Percentiles rank a stretch among this genome's conserved stretches.
phyloP scores from a whole-genome alignment of 2,113 vertebrate genomes.

The Clupea harengus region DNA sequence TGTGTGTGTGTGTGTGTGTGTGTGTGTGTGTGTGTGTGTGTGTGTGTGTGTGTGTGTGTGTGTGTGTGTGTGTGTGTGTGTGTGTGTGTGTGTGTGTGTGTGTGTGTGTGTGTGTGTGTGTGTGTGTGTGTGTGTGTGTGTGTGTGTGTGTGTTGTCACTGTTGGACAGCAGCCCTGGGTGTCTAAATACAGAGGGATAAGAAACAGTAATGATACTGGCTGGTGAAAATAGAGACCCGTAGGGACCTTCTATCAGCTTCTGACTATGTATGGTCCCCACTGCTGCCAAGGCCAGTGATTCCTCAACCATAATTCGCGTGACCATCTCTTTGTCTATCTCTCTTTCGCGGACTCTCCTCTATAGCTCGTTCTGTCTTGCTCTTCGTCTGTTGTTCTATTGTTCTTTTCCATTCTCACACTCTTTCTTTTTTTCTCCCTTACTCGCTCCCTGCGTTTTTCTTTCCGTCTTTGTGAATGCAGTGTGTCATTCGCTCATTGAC shows the following conservation, averaged over 20 bases:
- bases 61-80: conserved; percentile 13
- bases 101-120: conserved; percentile 13
- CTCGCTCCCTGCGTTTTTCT: not conserved
- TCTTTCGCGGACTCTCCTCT: not conserved
- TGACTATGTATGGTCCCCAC: not conserved
- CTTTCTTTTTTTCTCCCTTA: not conserved
- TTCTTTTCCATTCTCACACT: not conserved
- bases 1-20: conserved; percentile 11
- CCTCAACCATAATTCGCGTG: not conserved
- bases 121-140: conserved; percentile 15
- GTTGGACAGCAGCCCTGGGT: not conserved
- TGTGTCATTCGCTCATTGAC: not conserved
- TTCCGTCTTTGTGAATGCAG: not conserved
- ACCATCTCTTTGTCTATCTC: not conserved
- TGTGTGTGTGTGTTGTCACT: conserved; percentile 1
- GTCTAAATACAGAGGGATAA: not conserved
- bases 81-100: conserved; percentile 11
- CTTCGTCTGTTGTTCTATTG: not conserved
- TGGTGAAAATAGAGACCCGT: not conserved
- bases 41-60: conserved; percentile 15
- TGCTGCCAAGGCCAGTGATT: conserved; percentile 26
- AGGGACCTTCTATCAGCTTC: conserved; percentile 27
- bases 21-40: conserved; percentile 15
- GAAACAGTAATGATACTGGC: conserved; percentile 6
- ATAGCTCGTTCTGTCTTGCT: not conserved